Percentiles rank a stretch among this genome's conserved stretches.
Evolutionary conservation across 2,113 vertebrate genomes (phyloP).

Genomic region (Hydropotes inermis): DNA sequence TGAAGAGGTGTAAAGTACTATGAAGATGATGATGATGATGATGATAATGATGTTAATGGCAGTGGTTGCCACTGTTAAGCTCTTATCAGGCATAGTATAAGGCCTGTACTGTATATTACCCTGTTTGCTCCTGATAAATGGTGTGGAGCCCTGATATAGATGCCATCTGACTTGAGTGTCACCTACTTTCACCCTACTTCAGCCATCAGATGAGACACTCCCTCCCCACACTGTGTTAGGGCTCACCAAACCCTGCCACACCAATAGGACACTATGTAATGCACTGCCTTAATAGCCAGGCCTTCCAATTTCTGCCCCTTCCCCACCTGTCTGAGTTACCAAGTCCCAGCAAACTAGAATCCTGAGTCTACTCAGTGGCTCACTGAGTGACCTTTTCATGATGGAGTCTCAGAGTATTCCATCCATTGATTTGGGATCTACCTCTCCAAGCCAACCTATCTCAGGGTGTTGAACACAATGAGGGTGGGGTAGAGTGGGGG

Average conservation of each 20-base stretch:
- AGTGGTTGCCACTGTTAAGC: neutral
- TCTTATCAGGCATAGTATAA: neutral
- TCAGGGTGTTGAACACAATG: neutral
- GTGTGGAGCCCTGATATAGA: neutral
- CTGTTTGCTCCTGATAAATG: neutral
- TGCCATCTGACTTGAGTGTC: neutral
- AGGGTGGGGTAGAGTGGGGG: neutral
- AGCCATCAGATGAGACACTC: neutral
- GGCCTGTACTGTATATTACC: neutral
- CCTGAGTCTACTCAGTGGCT: neutral
- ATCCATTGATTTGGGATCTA: neutral
- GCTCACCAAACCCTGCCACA: neutral
- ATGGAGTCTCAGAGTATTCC: neutral
- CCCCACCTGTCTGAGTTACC: neutral
- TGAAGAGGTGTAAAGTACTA: neutral
- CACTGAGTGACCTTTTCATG: neutral
- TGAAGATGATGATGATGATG: neutral
- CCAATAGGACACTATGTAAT: neutral
- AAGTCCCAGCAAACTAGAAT: neutral
- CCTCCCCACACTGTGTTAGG: neutral
- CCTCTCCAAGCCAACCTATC: neutral
- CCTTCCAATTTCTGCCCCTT: neutral
- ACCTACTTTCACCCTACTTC: neutral
- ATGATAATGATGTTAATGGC: neutral
- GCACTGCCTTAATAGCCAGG: neutral